A percentile compares a stretch with the other conserved stretches of the same genome.
phyloP scores from a whole-genome alignment of 1,140 invertebrate species.

The Calephelis virginiensis region DNA sequence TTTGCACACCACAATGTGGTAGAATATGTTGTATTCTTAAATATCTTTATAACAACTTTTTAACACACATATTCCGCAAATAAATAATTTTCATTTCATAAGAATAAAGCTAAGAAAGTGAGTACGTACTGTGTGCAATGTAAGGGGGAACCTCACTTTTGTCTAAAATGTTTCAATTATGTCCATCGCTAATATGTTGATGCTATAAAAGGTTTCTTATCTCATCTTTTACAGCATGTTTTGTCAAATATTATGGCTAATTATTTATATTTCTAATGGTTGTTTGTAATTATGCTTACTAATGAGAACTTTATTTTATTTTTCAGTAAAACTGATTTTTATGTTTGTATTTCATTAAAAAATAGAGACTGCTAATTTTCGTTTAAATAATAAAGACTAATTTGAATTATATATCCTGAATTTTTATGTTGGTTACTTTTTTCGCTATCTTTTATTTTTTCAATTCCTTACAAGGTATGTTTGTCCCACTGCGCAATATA shows the following conservation, averaged over 20 bases:
- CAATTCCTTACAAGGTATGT: slow-evolving; percentile 45
- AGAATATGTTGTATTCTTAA: too few species aligned
- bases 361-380: slow-evolving; percentile 43
- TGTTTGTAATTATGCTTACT: slow-evolving; percentile 41
- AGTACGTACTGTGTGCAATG: slow-evolving; percentile 43
- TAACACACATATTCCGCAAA: too few species aligned
- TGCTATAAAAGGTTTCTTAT: slow-evolving; percentile 44
- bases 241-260: slow-evolving; percentile 45
- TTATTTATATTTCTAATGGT: slow-evolving; percentile 42
- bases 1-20: too few species aligned
- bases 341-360: slow-evolving; percentile 40
- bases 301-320: slow-evolving; percentile 44
- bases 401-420: slow-evolving; percentile 42
- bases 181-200: slow-evolving; percentile 44
- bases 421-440: slow-evolving; percentile 36
- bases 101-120: slow-evolving; percentile 48
- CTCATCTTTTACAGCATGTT: slow-evolving; percentile 42
- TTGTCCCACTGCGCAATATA: slow-evolving; percentile 47
- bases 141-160: slow-evolving; percentile 41
- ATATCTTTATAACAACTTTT: too few species aligned
- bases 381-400: slow-evolving; percentile 44
- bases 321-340: slow-evolving; percentile 42
- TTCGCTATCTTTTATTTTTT: slow-evolving; percentile 45
- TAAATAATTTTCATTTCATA: too few species aligned
- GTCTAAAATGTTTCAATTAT: slow-evolving; percentile 47